Base-by-base conservation (phyloP, 2,888 invertebrate genomes). In the Heteromyza rotundicornis region DNA sequence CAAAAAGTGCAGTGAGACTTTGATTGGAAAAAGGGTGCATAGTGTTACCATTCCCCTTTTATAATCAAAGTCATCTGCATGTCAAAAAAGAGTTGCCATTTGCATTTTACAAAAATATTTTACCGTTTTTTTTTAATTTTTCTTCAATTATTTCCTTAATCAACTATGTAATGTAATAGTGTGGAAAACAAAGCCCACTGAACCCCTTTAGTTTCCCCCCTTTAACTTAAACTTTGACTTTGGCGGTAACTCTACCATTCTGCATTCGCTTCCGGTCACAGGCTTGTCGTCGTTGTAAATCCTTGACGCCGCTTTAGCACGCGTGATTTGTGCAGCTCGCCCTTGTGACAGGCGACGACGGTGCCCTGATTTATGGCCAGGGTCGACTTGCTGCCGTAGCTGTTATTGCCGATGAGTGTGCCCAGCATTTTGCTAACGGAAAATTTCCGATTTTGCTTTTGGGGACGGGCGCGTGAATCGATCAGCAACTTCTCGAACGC, bases 381-480 rank as follows among this genome's bases (percentile, higher is more conserved):
- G 49, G 71, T 72, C 57, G 82, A 81, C 16, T 80, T 65, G 50
- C 64, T 68, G 55, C 56, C 55, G 50, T 66, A 71, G 59, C 70
- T 72, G 57, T 66, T 74, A 36, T 70, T 74, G 32, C 78, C 78
- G 58, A 78, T 78, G 47, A 78, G 65, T 32, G 76, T 77, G 57
- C 78, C 91, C 65, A 92, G 87, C 91, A 92, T 91, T 82, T 92
- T 92, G 27, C 90, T 89, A 44, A 92, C 90, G 61, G 90, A 90
- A 83, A 91, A 91, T 80, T 91, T 91, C 69, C 90, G 84, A 64
- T 68, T 68, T 68, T 88, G 86, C 71, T 89, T 87, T 72, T 87
- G 86, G 35, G 87, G 77, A 16, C 80, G 85, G 19, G 85, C 85
- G 64, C 89, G 86, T 63, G 89, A 89, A 76, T 91, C 90, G 64